Conservation (phyloP, 2,888 invertebrate genomes). For the Nemoura dubitans region DNA sequence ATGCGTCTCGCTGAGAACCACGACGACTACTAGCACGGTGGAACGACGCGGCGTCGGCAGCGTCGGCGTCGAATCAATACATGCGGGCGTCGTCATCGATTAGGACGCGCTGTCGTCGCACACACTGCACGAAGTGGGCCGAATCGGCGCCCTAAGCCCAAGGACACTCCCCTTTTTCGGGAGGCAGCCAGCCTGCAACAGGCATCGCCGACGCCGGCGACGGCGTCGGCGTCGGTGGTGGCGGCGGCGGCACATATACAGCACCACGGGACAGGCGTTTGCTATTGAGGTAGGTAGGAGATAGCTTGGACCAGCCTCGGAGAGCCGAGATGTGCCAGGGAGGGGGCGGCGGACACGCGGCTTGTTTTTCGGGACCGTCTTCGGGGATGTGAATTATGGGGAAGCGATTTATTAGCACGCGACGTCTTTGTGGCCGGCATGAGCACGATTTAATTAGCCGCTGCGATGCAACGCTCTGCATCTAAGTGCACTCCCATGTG, state of each 20-base stretch:
- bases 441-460: background rate
- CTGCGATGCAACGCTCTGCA: background rate
- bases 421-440: background rate
- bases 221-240: background rate
- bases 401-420: background rate
- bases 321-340: background rate
- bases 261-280: conserved; percentile 24
- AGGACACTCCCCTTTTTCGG: conserved; percentile 25
- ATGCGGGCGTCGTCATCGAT: conserved; percentile 37
- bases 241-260: conserved; percentile 27
- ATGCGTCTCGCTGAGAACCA: conserved; percentile 35
- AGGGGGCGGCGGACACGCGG: background rate
- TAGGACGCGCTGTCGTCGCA: conserved; percentile 32
- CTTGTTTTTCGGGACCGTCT: background rate
- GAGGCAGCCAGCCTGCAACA: conserved; percentile 30
- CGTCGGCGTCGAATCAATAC: conserved; percentile 41
- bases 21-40: conserved; percentile 51
- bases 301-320: background rate
- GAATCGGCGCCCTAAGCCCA: conserved; percentile 33
- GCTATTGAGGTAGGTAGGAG: conserved; percentile 27
- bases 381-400: background rate
- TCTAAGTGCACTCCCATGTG: background rate
- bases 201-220: background rate
- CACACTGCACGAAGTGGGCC: conserved; percentile 30
- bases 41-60: conserved; percentile 48